A percentile compares a stretch with the other conserved stretches of the same genome.
Evolutionary conservation across 1,140 invertebrate genomes (phyloP).

Genomic region (Theocolax elegans): DNA sequence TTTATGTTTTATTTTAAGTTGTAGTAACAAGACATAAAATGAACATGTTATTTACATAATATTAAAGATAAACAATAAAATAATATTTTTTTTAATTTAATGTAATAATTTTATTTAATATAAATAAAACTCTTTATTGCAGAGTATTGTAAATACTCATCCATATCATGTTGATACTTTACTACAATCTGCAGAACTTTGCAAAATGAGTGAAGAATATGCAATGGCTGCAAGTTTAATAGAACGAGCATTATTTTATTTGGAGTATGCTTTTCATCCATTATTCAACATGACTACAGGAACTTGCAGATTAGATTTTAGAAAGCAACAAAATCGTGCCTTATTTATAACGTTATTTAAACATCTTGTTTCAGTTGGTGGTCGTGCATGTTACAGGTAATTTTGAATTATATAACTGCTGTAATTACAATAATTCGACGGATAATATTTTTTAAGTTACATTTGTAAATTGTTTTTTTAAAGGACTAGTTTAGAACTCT

Average conservation of each 20-base stretch:
- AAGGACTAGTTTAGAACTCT: slow-evolving; percentile 83
- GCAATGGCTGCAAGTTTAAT: slow-evolving; percentile 83
- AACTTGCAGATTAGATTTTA: slow-evolving; percentile 83
- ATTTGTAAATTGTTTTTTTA: slow-evolving; percentile 18
- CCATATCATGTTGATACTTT: slow-evolving; percentile 87
- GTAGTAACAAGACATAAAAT: too few species aligned
- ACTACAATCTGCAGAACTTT: slow-evolving; percentile 87
- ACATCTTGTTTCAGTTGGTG: slow-evolving; percentile 84
- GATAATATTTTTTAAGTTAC: slow-evolving; percentile 17
- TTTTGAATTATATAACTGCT: neutral
- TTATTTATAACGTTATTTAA: slow-evolving; percentile 88
- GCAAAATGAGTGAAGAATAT: slow-evolving; percentile 82
- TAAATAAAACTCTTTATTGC: slow-evolving; percentile 46
- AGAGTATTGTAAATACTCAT: slow-evolving; percentile 79
- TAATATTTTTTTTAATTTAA: neutral
- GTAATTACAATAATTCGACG: neutral
- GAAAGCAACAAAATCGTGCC: slow-evolving; percentile 84
- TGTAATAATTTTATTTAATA: neutral
- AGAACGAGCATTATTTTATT: slow-evolving; percentile 80
- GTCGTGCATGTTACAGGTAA: slow-evolving; percentile 78
- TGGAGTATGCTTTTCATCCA: slow-evolving; percentile 85
- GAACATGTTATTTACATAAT: slow-evolving; percentile 10
- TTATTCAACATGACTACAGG: slow-evolving; percentile 82
- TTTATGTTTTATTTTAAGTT: neutral
- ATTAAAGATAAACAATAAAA: neutral